Percentiles rank a stretch among this genome's conserved stretches.
Evolutionary conservation across 2,888 invertebrate genomes (phyloP).

Genomic region (Amorpha juglandis): DNA sequence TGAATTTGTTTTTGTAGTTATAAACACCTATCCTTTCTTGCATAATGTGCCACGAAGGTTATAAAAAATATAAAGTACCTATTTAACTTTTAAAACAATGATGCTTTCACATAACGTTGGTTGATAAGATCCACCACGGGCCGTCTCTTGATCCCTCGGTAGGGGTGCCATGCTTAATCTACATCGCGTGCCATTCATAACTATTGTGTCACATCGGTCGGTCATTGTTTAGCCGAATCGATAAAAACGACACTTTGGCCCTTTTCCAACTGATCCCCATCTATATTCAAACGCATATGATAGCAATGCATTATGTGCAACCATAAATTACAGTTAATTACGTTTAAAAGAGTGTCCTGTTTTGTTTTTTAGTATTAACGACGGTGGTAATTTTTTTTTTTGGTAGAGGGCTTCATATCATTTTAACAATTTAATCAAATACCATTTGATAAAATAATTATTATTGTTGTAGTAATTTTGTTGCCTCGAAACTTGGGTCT

Average conservation of each 20-base stretch:
- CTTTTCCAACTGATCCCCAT: slow-evolving; percentile 61
- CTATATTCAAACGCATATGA: slow-evolving; percentile 35
- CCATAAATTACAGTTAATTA: slow-evolving; percentile 5
- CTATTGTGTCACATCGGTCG: slow-evolving; percentile 73
- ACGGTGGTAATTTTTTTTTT: not conserved
- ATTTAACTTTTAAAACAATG: slow-evolving; percentile 23
- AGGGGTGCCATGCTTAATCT: slow-evolving; percentile 77
- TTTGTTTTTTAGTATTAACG: not conserved
- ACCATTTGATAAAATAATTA: no score
- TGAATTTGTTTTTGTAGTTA: no score
- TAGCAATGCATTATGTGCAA: slow-evolving; percentile 11
- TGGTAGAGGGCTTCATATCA: no score
- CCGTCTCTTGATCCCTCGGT: slow-evolving; percentile 37
- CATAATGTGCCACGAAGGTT: no score
- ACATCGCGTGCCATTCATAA: slow-evolving; percentile 77
- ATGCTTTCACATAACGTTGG: slow-evolving; percentile 24
- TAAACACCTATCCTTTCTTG: no score
- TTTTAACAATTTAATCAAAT: no score
- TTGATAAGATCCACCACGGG: slow-evolving; percentile 43
- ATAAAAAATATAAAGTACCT: not conserved
- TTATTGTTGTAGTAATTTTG: no score
- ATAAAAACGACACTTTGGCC: slow-evolving; percentile 76
- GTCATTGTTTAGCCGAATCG: slow-evolving; percentile 77
- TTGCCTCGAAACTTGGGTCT: no score
- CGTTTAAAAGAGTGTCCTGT: not conserved